Base-by-base conservation (phyloP, 2,113 vertebrate genomes). In the Microtus ochrogaster region DNA sequence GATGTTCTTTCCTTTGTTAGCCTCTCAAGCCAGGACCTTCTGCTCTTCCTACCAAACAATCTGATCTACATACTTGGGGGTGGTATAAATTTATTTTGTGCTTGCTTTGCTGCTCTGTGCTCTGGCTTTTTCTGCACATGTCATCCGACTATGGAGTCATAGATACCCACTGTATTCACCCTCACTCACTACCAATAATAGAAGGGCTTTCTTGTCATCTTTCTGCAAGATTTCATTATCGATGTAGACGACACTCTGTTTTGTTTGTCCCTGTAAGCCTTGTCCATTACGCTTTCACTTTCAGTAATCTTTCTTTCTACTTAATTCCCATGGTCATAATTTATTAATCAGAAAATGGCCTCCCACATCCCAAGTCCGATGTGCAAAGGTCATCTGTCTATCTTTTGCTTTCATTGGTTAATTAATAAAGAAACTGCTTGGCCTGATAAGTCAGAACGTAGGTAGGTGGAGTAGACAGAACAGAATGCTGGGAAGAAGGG, bases 141-240 rank as follows among this genome's bases (percentile, higher is more conserved):
- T 73, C 19, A 49, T 81, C 65, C 44, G 30, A 61, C 49, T n/a
- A 41, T 33, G 16, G 14, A 65, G 16, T 22, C 9, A 19, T 94
- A 11, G n/a, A 65, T 39, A 85, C 66, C 44, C 4, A 85, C 10
- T 39, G 26, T 6, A 72, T 81, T 82, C 41, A 52, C 9, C 11
- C 13, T 86, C 36, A 92, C 55, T 55, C 30, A 90, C 65, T 55
- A 5, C 78, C 39, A 68, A 41, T 36, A 76, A 90, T 61, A 52
- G 13, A 10, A 77, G 21, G 21, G 2, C 19, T n/a, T 81, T 90
- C 30, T 61, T 66, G 7, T 58, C 19, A 63, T 65, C 58, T 90
- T 95, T 41, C 77, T 88, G 76, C 52, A 95, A 84, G 61, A 63
- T 74, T 84, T 87, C 36, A 47, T 91, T 78, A 26, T 30, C 14